These are phyloP conservation scores for Puffinus mauretanicus DNA, from an alignment of 2,113 vertebrate genomes.

Conservation along the genomic window DNA sequence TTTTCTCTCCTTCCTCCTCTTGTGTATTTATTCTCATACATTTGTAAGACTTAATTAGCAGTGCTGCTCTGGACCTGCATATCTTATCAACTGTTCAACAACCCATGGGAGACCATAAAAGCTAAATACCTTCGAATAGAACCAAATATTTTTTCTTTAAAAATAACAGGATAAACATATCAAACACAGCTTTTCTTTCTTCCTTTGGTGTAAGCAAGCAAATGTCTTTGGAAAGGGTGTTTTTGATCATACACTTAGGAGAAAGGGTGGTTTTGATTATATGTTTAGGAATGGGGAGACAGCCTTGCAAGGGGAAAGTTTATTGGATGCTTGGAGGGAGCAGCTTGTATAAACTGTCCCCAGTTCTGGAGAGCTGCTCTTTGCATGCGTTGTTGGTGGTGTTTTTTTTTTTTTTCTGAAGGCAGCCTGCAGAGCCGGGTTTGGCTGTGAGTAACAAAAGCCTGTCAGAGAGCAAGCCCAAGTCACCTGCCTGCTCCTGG, in stretches of 20 bases:
- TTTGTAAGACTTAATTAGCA: not conserved
- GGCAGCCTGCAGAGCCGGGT: not conserved
- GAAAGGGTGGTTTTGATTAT: not conserved
- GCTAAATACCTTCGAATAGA: not conserved
- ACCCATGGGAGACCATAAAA: not conserved
- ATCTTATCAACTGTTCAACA: not conserved
- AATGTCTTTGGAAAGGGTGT: not conserved
- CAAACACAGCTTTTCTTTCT: not conserved
- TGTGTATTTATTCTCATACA: not conserved
- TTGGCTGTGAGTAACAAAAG: not conserved
- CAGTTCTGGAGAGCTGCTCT: not conserved
- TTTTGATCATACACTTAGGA: not conserved
- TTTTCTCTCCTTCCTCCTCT: not conserved
- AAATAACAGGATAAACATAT: not conserved
- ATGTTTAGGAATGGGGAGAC: not conserved
- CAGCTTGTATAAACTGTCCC: not conserved
- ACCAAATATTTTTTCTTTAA: not conserved
- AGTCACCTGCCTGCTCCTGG: not conserved
- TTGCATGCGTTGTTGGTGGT: not conserved
- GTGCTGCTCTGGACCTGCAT: not conserved
- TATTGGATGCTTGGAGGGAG: not conserved
- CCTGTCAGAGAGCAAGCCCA: not conserved
- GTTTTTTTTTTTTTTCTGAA: not conserved
- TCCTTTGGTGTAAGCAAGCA: not conserved
- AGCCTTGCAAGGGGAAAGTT: not conserved